Evolutionary conservation across 2,888 invertebrate genomes (phyloP).

Genomic region (Cosmorhoe ocellata): DNA sequence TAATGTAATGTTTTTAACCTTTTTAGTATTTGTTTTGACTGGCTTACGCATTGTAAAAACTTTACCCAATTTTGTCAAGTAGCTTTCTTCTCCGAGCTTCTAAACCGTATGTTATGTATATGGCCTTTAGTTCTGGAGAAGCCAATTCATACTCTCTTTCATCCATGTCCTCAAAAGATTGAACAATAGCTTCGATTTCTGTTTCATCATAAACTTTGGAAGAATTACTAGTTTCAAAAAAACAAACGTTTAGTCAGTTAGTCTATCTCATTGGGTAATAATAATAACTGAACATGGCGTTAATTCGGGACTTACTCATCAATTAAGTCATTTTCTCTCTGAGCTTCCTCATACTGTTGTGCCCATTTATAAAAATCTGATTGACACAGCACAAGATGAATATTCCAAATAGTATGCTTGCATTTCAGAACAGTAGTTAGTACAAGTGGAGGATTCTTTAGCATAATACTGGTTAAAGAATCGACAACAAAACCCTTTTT

Average conservation of each 20-base stretch:
- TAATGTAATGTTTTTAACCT: background rate
- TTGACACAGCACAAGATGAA: slow-evolving; percentile 68
- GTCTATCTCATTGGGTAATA: background rate
- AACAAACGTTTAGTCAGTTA: slow-evolving; percentile 7
- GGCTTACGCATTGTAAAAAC: background rate
- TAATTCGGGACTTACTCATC: slow-evolving; percentile 51
- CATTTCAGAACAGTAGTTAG: slow-evolving; percentile 63
- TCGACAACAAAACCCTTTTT: slow-evolving; percentile 67
- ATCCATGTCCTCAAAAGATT: slow-evolving; percentile 61
- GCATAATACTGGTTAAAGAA: slow-evolving; percentile 58
- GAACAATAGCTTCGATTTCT: slow-evolving; percentile 61
- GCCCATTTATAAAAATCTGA: slow-evolving; percentile 69
- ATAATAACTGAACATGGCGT: background rate
- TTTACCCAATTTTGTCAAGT: slow-evolving; percentile 44
- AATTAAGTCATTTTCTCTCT: slow-evolving; percentile 52
- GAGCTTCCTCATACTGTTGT: slow-evolving; percentile 59
- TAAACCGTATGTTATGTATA: slow-evolving; percentile 62
- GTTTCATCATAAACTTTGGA: slow-evolving; percentile 56
- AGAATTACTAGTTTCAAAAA: slow-evolving; percentile 37
- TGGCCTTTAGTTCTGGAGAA: slow-evolving; percentile 54
- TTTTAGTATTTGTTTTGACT: background rate
- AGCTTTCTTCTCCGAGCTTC: slow-evolving; percentile 57
- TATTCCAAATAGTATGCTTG: slow-evolving; percentile 58
- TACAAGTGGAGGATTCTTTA: slow-evolving; percentile 56
- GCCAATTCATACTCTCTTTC: slow-evolving; percentile 60